Percentiles rank a stretch among this genome's conserved stretches.
Conservation (phyloP, 2,113 vertebrate genomes). For the Cinclus mexicanus region DNA sequence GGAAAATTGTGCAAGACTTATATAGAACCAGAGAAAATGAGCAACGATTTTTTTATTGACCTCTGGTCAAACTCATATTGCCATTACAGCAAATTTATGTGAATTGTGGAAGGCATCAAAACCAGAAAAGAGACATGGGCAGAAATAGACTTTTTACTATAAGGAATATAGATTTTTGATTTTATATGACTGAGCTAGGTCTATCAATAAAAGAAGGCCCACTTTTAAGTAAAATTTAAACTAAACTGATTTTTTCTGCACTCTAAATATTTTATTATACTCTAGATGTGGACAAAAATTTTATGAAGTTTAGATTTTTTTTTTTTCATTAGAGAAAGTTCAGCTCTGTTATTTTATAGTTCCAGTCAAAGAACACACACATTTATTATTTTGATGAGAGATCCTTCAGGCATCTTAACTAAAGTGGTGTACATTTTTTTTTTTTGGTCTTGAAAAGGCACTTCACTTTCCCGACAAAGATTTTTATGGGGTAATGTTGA, state of each 20-base stretch:
- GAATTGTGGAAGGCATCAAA: constrained; percentile 21
- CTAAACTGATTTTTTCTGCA: constrained; percentile 19
- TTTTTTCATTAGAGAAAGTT: constrained; percentile 11
- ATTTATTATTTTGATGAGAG: constrained; percentile 15
- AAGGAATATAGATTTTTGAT: constrained; percentile 20
- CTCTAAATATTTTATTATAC: constrained; percentile 43
- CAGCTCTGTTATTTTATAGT: constrained; percentile 24
- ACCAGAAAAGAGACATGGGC: background rate
- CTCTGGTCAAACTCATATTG: background rate
- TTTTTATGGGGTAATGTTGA: constrained; percentile 61
- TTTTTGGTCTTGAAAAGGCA: constrained; percentile 44
- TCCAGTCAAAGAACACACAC: background rate
- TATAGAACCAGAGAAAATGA: background rate
- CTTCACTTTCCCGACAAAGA: constrained; percentile 30
- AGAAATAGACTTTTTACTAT: constrained; percentile 21
- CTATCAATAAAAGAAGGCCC: constrained; percentile 1
- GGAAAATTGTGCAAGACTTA: constrained; percentile 7
- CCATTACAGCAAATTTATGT: background rate
- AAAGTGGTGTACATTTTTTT: constrained; percentile 38
- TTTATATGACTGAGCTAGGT: constrained; percentile 38
- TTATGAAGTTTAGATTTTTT: background rate
- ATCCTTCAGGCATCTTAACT: constrained; percentile 18
- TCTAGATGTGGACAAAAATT: background rate
- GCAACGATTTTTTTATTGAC: background rate
- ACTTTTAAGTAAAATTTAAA: constrained; percentile 44